Base-by-base conservation (phyloP, 2,113 vertebrate genomes). In the Xiphias gladius region DNA sequence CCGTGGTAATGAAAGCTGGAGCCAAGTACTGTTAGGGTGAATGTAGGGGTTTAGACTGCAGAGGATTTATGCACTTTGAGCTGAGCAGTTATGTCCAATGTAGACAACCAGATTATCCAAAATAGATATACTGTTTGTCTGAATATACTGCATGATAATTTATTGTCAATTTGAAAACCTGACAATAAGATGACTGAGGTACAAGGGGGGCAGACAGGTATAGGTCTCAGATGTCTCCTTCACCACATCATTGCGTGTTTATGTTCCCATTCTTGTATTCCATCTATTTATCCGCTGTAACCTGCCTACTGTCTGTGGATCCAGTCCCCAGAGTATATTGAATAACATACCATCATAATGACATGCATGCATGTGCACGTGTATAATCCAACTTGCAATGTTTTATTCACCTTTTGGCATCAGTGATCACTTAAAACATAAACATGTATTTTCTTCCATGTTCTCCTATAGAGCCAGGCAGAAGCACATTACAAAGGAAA, bases 401-500 rank as follows among this genome's bases (percentile, higher is more conserved):
- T 76, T 87, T 84, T 77, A 67, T 87, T 83, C 66, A 72, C 82
- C 66, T 85, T 64, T 69, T 77, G 75, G 39, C 75, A 22, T 55
- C 20, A 5, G 28, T 79, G 28, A 41, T 66, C 26, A 59, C 13
- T 64, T 37, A 13, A 69, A 43, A 39, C 41, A n/a, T 79, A n/a
- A 80, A 64, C 46, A 4, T 68, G 12, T 39, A 30, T 32, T 63
- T 73, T 54, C 64, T 43, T 48, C 19, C 2, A 0, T 73, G 43
- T 83, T 28, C 5, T 68, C 3, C 72, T 63, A 28, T 81, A 97
- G 97, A 98, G 95, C 93, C 97, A 98, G 92, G 97, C 97, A 39
- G 97, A 98, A 89, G 96, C 97, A 5, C 97, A 98, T 91, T 98
- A 98, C 95, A 98, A 97, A 92, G 97, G 97, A 19, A 98, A 98